A percentile compares a stretch with the other conserved stretches of the same genome.
These are phyloP conservation scores for Drosophila kohkoa DNA, from an alignment of 1,140 invertebrate genomes.

Conservation along the genomic window DNA sequence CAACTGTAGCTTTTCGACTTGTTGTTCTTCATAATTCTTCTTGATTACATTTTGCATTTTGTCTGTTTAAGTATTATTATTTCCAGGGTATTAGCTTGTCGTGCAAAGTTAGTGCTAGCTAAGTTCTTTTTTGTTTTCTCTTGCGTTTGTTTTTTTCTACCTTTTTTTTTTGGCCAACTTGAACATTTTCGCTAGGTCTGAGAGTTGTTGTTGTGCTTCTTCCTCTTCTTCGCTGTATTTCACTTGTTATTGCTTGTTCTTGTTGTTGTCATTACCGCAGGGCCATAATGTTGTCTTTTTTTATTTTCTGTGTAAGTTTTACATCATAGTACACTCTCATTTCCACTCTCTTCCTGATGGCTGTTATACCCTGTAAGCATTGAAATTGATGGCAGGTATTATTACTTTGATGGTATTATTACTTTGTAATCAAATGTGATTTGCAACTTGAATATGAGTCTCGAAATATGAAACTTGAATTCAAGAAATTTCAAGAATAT, in stretches of 20 bases:
- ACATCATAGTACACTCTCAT: slow-evolving; percentile 58
- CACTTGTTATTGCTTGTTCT: slow-evolving; percentile 37
- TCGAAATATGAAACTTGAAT: no score
- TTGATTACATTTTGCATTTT: no score
- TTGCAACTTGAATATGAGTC: no score
- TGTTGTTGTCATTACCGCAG: slow-evolving; percentile 39
- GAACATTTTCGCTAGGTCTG: background rate
- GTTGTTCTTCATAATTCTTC: no score
- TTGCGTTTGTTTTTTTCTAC: slow-evolving; percentile 15
- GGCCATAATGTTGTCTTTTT: slow-evolving; percentile 43
- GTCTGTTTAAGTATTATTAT: no score
- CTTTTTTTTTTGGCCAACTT: slow-evolving; percentile 10
- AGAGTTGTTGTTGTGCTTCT: slow-evolving; percentile 14
- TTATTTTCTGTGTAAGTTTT: slow-evolving; percentile 57
- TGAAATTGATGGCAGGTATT: background rate
- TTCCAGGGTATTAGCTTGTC: background rate
- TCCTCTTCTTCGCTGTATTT: slow-evolving; percentile 36
- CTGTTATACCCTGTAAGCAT: slow-evolving; percentile 12
- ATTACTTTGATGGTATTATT: background rate
- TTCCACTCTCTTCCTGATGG: slow-evolving; percentile 54
- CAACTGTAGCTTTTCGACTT: no score
- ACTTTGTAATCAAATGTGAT: no score
- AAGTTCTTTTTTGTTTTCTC: slow-evolving; percentile 36
- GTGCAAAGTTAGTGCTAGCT: background rate
- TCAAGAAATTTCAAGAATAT: no score